These are phyloP conservation scores for Carollia perspicillata DNA, from an alignment of 2,113 vertebrate species.

Conservation along the genomic window DNA sequence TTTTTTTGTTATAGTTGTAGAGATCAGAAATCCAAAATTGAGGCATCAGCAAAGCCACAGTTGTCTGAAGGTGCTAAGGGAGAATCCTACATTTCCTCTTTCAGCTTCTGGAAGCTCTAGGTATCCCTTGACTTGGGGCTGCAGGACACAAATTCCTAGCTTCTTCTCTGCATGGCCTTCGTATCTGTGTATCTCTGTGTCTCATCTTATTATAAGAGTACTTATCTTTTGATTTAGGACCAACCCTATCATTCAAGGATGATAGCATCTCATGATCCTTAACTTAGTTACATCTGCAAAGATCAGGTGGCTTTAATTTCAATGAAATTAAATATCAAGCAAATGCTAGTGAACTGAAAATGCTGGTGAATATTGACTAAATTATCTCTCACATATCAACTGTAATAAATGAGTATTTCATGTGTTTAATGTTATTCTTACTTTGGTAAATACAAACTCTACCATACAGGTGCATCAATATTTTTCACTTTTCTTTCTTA, in stretches of 20 bases:
- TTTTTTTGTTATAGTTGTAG: not conserved
- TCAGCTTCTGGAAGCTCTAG: not conserved
- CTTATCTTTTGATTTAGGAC: not conserved
- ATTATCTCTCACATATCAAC: not conserved
- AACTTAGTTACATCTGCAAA: not conserved
- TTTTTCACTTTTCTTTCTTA: conserved; percentile 58
- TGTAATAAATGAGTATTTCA: not conserved
- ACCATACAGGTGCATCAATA: not conserved
- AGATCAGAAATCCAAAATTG: not conserved
- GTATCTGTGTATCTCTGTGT: not conserved
- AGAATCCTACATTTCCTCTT: not conserved
- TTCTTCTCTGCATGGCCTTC: not conserved
- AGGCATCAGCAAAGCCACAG: not conserved
- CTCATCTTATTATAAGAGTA: not conserved
- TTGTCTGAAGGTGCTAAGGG: not conserved
- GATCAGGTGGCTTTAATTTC: not conserved
- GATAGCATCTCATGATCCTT: not conserved
- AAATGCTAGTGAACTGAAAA: not conserved
- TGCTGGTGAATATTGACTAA: not conserved
- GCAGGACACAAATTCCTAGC: not conserved
- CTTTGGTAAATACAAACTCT: not conserved
- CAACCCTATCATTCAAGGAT: not conserved
- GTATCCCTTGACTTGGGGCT: not conserved
- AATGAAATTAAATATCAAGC: not conserved
- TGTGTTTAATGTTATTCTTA: not conserved